Conservation (phyloP, 2,113 vertebrate genomes). For the Turdus rufiventris region DNA sequence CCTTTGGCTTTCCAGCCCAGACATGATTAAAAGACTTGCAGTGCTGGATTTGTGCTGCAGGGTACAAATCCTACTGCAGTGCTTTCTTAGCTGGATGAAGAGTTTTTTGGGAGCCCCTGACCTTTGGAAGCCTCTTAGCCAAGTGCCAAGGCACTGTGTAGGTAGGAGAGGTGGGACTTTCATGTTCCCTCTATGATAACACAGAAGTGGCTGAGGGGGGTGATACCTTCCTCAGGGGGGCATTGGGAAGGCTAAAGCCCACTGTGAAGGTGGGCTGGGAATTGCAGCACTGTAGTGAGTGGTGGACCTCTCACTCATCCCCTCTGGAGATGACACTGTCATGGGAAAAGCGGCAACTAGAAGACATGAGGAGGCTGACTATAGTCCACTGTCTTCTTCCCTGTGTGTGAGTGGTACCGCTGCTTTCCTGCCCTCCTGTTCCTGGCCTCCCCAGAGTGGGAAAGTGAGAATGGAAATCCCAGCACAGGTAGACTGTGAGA, state of each 20-base stretch:
- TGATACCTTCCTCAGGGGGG: not conserved
- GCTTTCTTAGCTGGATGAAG: not conserved
- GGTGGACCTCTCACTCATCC: not conserved
- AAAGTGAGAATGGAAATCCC: not conserved
- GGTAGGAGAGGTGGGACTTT: not conserved
- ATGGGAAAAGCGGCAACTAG: not conserved
- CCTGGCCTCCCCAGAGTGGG: fast-evolving
- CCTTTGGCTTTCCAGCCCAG: not conserved
- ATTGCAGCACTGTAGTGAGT: not conserved
- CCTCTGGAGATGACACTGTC: not conserved
- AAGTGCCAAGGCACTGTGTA: not conserved
- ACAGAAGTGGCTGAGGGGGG: not conserved
- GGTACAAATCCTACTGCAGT: not conserved
- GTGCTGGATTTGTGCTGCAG: not conserved
- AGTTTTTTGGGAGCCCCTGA: not conserved
- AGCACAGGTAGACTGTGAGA: fast-evolving
- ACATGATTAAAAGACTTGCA: not conserved
- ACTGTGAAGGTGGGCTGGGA: not conserved
- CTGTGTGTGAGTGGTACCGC: not conserved
- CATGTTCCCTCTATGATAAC: not conserved
- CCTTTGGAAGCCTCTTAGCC: not conserved
- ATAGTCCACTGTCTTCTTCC: not conserved
- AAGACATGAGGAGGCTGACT: not conserved
- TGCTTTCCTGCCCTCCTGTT: not conserved
- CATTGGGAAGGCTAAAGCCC: not conserved